phyloP scores from a whole-genome alignment of 1,140 invertebrate species.

The Euwallacea fornicatus region DNA sequence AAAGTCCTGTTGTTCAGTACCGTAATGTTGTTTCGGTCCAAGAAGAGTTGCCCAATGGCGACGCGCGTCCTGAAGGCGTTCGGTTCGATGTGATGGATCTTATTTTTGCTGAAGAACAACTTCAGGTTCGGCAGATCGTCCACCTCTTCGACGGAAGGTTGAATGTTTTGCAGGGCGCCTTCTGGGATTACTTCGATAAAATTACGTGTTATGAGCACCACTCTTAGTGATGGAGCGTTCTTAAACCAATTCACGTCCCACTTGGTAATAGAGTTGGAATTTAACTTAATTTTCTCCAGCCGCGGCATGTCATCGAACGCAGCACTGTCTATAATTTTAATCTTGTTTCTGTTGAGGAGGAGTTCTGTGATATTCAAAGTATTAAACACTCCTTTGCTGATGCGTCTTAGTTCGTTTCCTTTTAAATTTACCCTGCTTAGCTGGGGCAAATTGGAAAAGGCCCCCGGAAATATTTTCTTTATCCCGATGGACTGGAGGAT shows the following conservation, averaged over 20 bases:
- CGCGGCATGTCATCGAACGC: constrained; percentile 50
- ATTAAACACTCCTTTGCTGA: constrained; percentile 49
- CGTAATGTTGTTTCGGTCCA: constrained; percentile 45
- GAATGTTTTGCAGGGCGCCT: constrained; percentile 45
- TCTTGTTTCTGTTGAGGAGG: constrained; percentile 46
- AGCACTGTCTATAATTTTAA: constrained; percentile 42
- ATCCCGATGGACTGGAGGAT: constrained; percentile 43
- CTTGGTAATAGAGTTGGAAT: constrained; percentile 42
- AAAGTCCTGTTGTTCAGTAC: constrained; percentile 38
- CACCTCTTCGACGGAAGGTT: constrained; percentile 33
- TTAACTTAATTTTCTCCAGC: constrained; percentile 44
- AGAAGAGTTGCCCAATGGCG: constrained; percentile 41
- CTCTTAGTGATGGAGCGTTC: constrained; percentile 42
- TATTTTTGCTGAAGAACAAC: constrained; percentile 48
- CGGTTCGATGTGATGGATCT: constrained; percentile 42
- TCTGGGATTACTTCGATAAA: constrained; percentile 40
- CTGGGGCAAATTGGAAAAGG: constrained; percentile 47
- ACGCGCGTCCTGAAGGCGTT: constrained; percentile 42
- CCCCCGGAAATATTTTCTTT: constrained; percentile 39
- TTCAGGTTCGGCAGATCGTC: constrained; percentile 35
- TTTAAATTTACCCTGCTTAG: constrained; percentile 43
- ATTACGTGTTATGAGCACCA: constrained; percentile 45
- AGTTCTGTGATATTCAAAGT: constrained; percentile 42
- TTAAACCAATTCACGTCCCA: constrained; percentile 50
- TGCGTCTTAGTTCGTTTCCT: constrained; percentile 44